Base-by-base conservation (phyloP, 2,113 vertebrate genomes). In the Colinus virginianus region DNA sequence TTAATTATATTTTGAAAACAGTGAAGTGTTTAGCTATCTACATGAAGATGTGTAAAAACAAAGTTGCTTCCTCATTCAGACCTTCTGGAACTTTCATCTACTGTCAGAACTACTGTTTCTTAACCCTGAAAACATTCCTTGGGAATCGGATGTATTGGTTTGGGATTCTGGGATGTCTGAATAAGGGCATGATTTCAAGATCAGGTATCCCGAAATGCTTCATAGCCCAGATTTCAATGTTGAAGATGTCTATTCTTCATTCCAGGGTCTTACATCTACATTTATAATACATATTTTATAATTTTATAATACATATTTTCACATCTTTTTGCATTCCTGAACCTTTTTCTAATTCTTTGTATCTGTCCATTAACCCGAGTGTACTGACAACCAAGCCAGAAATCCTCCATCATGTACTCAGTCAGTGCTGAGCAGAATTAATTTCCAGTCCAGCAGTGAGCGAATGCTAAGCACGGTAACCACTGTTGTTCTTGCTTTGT, bases 401-500 rank as follows among this genome's bases (percentile, higher is more conserved):
- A 91, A 40, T 7, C 3, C 4, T 81, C 28, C 17, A 67, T 82
- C 74, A n/a, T 8, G 62, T 19, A 87, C 70, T 32, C 7, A 38
- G 55, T 15, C 63, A 80, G 51, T 85, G 28, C 38, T 3, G 2
- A 55, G 36, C 36, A 20, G 79, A 84, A 64, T 40, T 55, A 0
- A 22, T 87, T 53, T 89, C 38, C 68, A 88, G n/a, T n/a, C 53
- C n/a, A 25, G 22, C 55, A 40, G 25, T 2, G 1, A 77, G 43
- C 46, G 43, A 70, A 79, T 62, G n/a, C 51, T 40, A 59, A 42
- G n/a, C 51, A 8, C 46, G 36, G 66, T 91, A 93, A 79, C 61
- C 20, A 49, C 23, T 0, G 0, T 40, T 93, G 78, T 66, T 91
- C 62, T 83, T 93, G 51, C 71, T 95, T 95, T 92, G 74, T 96